Evolutionary conservation across 2,797 vertebrate species (phyloP), one percentile per base, ranked within the genome.

Genomic region (Gadopsis marmoratus): DNA sequence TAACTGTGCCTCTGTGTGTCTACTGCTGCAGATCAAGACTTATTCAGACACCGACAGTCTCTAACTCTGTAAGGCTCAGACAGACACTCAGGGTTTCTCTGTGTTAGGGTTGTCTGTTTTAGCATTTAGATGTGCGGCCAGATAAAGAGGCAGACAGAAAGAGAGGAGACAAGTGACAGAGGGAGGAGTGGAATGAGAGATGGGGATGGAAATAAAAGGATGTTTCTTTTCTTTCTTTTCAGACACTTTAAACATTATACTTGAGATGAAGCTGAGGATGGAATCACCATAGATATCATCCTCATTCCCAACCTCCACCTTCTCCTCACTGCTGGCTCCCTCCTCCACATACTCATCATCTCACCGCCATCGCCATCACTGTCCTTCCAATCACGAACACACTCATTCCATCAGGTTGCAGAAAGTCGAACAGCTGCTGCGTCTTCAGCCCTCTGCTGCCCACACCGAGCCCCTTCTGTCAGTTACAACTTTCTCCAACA

Each of bases 31-130:
- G 83, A 87, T 90, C 72, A 81, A 85, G 80, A 87, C 83, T 50
- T 76, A 79, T 87, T 89, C 81, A 85, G 81, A 85, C 85, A 82
- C 89, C 87, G 83, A 90, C 84, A 59, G 68, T 62, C 48, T 84
- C 59, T 43, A 45, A 68, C 76, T 88, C 79, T 61, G 17, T 69
- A 47, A 33, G 48, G 63, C 71, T 88, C 59, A 79, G 87, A 60
- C 81, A 91, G 78, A 85, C 68, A 76, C 63, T 86, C 88, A 80
- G 84, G 73, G 76, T 88, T 74, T 79, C 53, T 73, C 51, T 78
- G 53, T 68, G 74, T 74, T 71, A 71, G 39, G 84, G 35, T 68
- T 78, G 37, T 88, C 70, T 79, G 58, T 53, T 71, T 82, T 16
- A 37, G 33, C 47, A 41, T 76, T 35, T 29, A 45, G 47, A 77